Evolutionary conservation across 2,888 invertebrate genomes (phyloP).

Genomic region (Xanthostigma xanthostigma): DNA sequence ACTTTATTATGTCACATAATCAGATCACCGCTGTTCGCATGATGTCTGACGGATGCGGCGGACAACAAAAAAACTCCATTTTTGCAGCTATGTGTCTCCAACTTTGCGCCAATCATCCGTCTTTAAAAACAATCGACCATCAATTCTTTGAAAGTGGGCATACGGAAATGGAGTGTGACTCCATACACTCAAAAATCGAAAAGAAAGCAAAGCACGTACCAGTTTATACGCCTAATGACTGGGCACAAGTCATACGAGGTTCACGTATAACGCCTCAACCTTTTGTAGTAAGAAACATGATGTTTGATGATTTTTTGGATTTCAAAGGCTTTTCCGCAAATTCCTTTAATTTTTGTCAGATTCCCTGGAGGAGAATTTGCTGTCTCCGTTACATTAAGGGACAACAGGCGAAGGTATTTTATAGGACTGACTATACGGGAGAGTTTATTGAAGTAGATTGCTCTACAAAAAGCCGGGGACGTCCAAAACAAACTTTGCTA

Average conservation of each 20-base stretch:
- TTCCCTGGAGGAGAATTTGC: too few species aligned
- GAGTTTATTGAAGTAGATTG: too few species aligned
- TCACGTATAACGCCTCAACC: too few species aligned
- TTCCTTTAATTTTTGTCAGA: too few species aligned
- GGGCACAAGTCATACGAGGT: conserved; percentile 14
- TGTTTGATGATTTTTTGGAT: too few species aligned
- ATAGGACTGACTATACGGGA: too few species aligned
- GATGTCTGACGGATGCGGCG: conserved; percentile 16
- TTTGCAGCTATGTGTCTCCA: conserved; percentile 13
- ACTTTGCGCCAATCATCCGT: conserved; percentile 4
- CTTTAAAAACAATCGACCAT: conserved; percentile 7
- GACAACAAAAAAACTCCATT: conserved; percentile 15
- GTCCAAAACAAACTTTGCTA: too few species aligned
- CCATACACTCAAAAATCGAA: conserved; percentile 18
- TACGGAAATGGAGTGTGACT: conserved; percentile 15
- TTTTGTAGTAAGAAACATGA: too few species aligned
- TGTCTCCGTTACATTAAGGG: too few species aligned
- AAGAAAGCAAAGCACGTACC: conserved; percentile 16
- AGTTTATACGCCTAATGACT: conserved; percentile 16
- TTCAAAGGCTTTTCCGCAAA: too few species aligned
- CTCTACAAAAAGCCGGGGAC: too few species aligned
- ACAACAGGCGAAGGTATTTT: too few species aligned
- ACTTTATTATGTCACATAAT: conserved; percentile 11
- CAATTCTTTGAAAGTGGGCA: conserved; percentile 12
- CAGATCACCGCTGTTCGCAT: conserved; percentile 10